Evolutionary conservation across 2,797 vertebrate genomes (phyloP), one percentile per base, ranked within the genome.

Genomic region (Lophius americanus): DNA sequence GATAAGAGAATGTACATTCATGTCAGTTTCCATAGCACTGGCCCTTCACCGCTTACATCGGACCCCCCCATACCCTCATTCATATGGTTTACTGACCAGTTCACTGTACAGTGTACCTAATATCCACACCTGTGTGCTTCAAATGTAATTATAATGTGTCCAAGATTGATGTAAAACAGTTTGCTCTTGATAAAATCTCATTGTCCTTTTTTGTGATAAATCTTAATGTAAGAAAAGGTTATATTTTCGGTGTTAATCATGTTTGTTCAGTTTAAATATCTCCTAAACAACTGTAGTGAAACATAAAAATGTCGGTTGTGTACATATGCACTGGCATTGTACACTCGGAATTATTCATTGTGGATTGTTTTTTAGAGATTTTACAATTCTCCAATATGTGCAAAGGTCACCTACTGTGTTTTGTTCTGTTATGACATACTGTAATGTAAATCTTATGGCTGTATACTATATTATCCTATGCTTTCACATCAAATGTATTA

Each of bases 401-500:
- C 47, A 53, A 44, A 68, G 39, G 58, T 58, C 7, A 36, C 70
- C 67, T 48, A 58, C 55, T 0, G 36, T 66, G 41, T 71, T 70
- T 7, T 9, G 4, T 6, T 64, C 67, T 3, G 6, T 55, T 59
- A 68, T 62, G 13, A 73, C 9, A 38, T 66, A 55, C 39, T 73
- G 38, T 62, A 61, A 61, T 36, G 70, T 51, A 33, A 42, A 55
- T 35, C 48, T 75, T 7, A 0, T 23, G 61, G 23, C 60, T 70
- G 43, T 56, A 9, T 43, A 13, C 43, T 71, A 5, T 46, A 10
- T 35, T 62, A 38, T 59, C 6, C 10, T 63, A 14, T 51, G 35
- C 70, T 42, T 70, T 70, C 39, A 74, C 59, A 69, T 69, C 55
- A 50, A 67, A 43, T 84, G 57, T 83, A 57, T 37, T 52, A 43